Percentiles rank a stretch among this genome's conserved stretches.
These are phyloP conservation scores for Molothrus ater DNA, from an alignment of 2,797 vertebrate species.

Conservation along the genomic window DNA sequence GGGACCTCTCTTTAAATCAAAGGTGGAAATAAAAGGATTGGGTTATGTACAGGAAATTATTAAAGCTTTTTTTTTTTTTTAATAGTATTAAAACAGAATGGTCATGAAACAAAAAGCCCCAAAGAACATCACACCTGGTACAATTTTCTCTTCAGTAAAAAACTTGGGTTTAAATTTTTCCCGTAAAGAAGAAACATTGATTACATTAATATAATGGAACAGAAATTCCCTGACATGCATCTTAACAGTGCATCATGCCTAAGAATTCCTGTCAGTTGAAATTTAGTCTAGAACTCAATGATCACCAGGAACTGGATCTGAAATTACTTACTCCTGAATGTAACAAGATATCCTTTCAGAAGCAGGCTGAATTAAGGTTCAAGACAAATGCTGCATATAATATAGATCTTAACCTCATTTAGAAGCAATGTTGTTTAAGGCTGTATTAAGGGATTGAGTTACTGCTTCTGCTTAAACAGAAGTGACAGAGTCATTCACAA, in stretches of 20 bases:
- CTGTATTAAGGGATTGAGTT: slow-evolving; percentile 33
- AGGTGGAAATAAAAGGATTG: not conserved
- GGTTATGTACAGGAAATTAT: not conserved
- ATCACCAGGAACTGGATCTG: slow-evolving; percentile 29
- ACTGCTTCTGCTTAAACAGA: slow-evolving; percentile 4
- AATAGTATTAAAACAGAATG: not conserved
- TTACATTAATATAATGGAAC: not conserved
- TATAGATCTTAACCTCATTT: slow-evolving; percentile 41
- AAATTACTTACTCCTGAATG: slow-evolving; percentile 1
- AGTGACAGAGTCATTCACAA: slow-evolving; percentile 39
- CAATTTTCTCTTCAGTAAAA: not conserved
- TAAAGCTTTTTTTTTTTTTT: not conserved
- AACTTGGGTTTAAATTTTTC: not conserved
- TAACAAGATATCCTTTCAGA: slow-evolving; percentile 28
- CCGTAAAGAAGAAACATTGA: not conserved
- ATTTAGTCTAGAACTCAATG: slow-evolving; percentile 19
- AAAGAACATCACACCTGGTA: not conserved
- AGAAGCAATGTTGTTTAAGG: slow-evolving; percentile 16
- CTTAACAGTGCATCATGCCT: not conserved
- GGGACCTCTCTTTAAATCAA: slow-evolving; percentile 11
- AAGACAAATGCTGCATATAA: slow-evolving; percentile 24
- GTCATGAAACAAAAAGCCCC: not conserved
- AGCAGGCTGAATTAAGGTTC: slow-evolving; percentile 17
- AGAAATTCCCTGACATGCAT: not conserved
- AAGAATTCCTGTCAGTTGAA: slow-evolving; percentile 3